A percentile compares a stretch with the other conserved stretches of the same genome.
phyloP scores from a whole-genome alignment of 1,140 invertebrate species.

The Hyles vespertilio region DNA sequence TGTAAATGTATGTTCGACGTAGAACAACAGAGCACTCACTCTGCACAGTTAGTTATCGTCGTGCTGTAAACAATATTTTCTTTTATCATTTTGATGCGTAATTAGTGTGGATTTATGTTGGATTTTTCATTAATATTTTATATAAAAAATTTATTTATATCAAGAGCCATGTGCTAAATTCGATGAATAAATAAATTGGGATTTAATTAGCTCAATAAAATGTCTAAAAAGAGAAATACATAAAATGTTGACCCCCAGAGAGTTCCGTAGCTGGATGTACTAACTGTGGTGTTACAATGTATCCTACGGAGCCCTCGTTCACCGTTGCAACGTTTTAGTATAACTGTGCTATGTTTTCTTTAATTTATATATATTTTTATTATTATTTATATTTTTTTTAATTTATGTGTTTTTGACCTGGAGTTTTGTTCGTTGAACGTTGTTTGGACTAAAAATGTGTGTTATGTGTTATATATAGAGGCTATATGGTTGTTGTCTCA shows the following conservation, averaged over 20 bases:
- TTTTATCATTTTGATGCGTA: slow-evolving; percentile 70
- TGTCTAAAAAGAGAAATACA: slow-evolving; percentile 21
- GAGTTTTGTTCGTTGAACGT: slow-evolving; percentile 72
- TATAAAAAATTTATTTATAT: slow-evolving; percentile 61
- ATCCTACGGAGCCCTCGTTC: slow-evolving; percentile 63
- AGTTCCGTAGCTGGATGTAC: slow-evolving; percentile 51
- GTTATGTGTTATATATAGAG: slow-evolving; percentile 71
- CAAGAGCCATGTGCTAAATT: slow-evolving; percentile 55
- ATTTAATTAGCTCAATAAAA: slow-evolving; percentile 39
- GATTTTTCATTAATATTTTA: slow-evolving; percentile 62
- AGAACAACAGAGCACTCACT: slow-evolving; percentile 55
- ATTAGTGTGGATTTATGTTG: slow-evolving; percentile 72
- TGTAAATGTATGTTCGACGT: slow-evolving; percentile 43
- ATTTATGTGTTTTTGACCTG: slow-evolving; percentile 62
- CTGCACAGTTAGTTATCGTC: slow-evolving; percentile 72
- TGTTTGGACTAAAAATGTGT: slow-evolving; percentile 68
- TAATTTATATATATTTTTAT: slow-evolving; percentile 13
- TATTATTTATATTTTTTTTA: slow-evolving; percentile 5
- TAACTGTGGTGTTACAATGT: slow-evolving; percentile 30
- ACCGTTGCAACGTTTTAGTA: slow-evolving; percentile 61
- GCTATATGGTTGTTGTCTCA: slow-evolving; percentile 56
- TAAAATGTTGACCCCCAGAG: slow-evolving; percentile 25
- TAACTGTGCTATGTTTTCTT: slow-evolving; percentile 66
- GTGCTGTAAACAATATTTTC: slow-evolving; percentile 62
- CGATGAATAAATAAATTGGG: slow-evolving; percentile 23